Evolutionary conservation across 2,797 vertebrate genomes (phyloP).

Genomic region (Pteronotus mesoamericanus): DNA sequence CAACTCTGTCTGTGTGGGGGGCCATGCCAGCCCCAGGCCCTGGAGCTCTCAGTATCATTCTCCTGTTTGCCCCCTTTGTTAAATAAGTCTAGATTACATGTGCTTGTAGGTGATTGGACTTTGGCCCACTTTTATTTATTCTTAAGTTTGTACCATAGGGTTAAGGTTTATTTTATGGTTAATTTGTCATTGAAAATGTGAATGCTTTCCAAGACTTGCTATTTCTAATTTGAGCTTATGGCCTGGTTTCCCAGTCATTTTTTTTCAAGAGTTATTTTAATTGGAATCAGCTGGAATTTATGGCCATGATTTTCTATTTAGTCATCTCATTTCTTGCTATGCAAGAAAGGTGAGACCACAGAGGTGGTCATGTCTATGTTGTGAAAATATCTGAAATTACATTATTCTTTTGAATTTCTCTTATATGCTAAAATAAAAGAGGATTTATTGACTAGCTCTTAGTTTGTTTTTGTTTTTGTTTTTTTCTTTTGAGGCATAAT

Average conservation of each 20-base stretch:
- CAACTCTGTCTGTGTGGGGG: not conserved
- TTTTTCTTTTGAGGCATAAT: not conserved
- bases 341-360: not conserved
- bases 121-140: constrained; percentile 36
- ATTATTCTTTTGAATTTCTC: not conserved
- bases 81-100: not conserved
- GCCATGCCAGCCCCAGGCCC: not conserved
- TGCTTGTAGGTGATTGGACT: not conserved
- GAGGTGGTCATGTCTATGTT: not conserved
- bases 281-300: constrained; percentile 17
- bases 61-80: not conserved
- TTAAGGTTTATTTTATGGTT: constrained; percentile 36
- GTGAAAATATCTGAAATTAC: not conserved
- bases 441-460: not conserved
- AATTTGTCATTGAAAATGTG: constrained; percentile 21
- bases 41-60: not conserved
- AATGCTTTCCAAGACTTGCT: constrained; percentile 37
- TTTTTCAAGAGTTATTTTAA: constrained; percentile 29
- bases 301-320: constrained; percentile 35
- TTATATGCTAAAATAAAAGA: not conserved
- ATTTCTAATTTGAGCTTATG: constrained; percentile 39
- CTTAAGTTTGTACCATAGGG: constrained; percentile 11
- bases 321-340: constrained; percentile 23
- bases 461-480: too few species aligned
- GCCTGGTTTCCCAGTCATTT: constrained; percentile 17